Evolutionary conservation across 2,888 invertebrate genomes (phyloP), one percentile per base, ranked within the genome.

Genomic region (Macrostomum cliftonense): DNA sequence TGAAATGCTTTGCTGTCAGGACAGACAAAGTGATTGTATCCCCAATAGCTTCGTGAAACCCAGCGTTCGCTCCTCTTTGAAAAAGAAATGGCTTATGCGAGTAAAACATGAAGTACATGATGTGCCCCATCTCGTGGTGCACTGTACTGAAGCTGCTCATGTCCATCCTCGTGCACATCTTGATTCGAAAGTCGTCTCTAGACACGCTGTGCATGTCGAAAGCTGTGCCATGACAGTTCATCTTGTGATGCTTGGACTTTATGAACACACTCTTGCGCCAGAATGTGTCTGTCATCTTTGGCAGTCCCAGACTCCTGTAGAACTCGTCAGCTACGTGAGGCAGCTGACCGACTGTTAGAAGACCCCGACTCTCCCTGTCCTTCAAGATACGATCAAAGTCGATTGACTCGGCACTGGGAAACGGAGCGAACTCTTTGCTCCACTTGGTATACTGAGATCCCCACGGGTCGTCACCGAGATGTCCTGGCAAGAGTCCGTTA

Each of bases 11-110:
- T 9, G 28, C 5, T 9, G 63, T 58, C 44, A 53, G 51, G 0
- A 62, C 64, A 1, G 67, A 63, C 42, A 65, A 53, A 12, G 61
- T 56, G n/a, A 65, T 62, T 2, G 65, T 67, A 54, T 69, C 69
- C 1, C 68, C 69, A 12, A 69, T 56, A 1, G 68, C 65, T 49
- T 70, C 70, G 46, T 70, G 69, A 55, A 68, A 67, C 2, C 60
- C 68, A 55, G 56, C n/a, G 55, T 61, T 63, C 13, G 58, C 58
- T 19, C 59, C 57, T 11, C 20, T 39, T 17, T 54, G 43, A 48
- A 49, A 62, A n/a, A 53, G 9, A 20, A 38, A 11, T 1, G 56
- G 57, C 44, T 53, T 58, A 21, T 54, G 39, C n/a, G 53, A 42
- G 52, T 68, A 68, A 0, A 60, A 56, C 68, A 68, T 67, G 55